phyloP scores from a whole-genome alignment of 2,797 vertebrate species.

The Adelosebastes latens region DNA sequence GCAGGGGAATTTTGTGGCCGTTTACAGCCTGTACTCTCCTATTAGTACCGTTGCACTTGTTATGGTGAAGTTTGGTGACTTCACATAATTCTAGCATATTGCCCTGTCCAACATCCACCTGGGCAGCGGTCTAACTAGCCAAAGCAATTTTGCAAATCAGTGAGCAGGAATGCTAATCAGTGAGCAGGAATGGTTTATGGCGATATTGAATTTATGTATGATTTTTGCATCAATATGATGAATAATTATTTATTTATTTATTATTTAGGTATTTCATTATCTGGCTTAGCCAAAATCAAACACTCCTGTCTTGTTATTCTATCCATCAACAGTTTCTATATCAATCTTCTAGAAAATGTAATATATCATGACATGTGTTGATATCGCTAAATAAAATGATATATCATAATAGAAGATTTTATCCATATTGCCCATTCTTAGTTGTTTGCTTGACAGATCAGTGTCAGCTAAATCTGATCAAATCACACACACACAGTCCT shows the following conservation, averaged over 20 bases:
- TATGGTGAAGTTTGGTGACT: neutral
- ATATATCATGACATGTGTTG: neutral
- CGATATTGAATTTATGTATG: neutral
- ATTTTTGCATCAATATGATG: neutral
- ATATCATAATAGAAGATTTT: neutral
- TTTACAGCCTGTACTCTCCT: neutral
- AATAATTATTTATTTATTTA: too few species aligned
- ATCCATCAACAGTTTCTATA: neutral
- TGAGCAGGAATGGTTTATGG: too few species aligned
- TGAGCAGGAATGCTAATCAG: too few species aligned
- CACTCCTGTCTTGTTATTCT: neutral
- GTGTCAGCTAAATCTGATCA: neutral
- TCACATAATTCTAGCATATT: neutral
- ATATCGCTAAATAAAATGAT: neutral
- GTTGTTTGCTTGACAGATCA: neutral
- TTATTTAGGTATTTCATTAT: neutral
- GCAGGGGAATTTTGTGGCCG: too few species aligned
- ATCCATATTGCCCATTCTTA: neutral
- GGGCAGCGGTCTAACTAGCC: too few species aligned
- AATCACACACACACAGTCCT: neutral
- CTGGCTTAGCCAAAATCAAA: neutral
- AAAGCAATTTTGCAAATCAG: too few species aligned
- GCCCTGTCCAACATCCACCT: too few species aligned
- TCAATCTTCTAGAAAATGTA: neutral
- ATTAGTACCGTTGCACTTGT: neutral